These are phyloP conservation scores for Zosterops pallidus DNA, from an alignment of 2,113 vertebrate genomes.

Conservation along the genomic window DNA sequence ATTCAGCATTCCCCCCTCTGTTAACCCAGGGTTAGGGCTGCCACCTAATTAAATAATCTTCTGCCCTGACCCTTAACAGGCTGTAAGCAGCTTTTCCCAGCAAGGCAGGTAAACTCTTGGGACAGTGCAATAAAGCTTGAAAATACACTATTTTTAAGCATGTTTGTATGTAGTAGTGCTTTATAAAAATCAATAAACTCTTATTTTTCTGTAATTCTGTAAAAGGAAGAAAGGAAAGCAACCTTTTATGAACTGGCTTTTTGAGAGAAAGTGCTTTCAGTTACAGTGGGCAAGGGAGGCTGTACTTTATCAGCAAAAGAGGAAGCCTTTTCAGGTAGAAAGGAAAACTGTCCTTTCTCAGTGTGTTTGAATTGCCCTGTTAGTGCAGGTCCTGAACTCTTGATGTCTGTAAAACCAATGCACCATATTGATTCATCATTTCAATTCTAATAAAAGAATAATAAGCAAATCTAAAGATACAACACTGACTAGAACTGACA, in stretches of 20 bases:
- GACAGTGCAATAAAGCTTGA: neutral
- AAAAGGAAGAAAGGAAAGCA: neutral
- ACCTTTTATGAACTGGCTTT: neutral
- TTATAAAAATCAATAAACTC: neutral
- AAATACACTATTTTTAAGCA: neutral
- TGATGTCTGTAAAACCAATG: neutral
- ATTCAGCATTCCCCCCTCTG: neutral
- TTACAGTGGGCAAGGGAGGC: neutral
- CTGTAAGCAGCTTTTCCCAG: constrained; percentile 59
- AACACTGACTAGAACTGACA: neutral
- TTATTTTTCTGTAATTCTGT: neutral
- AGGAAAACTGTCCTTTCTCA: neutral
- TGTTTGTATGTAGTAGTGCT: neutral
- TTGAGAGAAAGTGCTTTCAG: neutral
- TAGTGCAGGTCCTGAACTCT: neutral
- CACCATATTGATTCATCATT: neutral
- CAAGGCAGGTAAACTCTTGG: constrained; percentile 19
- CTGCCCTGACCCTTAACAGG: constrained; percentile 25
- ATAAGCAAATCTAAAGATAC: constrained; percentile 13
- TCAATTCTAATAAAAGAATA: neutral
- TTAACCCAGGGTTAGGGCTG: neutral
- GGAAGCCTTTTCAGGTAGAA: neutral
- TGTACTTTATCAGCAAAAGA: neutral
- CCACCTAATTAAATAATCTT: constrained; percentile 57
- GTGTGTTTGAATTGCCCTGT: neutral